Base-by-base conservation (phyloP, 53 echinoderm and acorn worm genomes). In the Temnopleurus reevesii region DNA sequence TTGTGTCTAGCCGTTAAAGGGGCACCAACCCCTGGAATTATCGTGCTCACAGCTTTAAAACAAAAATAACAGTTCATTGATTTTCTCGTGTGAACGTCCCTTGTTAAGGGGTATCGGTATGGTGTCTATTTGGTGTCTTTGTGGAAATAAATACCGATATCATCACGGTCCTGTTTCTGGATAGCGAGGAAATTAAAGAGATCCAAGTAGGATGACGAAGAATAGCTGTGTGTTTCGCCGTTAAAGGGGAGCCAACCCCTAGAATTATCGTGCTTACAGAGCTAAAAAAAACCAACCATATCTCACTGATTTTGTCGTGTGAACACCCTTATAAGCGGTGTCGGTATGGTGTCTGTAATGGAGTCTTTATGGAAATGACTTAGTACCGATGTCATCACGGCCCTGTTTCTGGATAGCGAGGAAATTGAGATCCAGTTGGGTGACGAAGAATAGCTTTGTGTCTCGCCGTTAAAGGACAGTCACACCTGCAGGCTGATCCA, bases 121-220 rank as follows among this genome's bases (percentile, higher is more conserved):
- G n/a, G 36, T 19, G 71, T 38, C 71, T 71, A 18, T 71, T 38
- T 71, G 71, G 71, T 38, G 41, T 0, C n/a, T 38, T 36, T 36
- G 27, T 36, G 71, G 71, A 71, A 71, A 71, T 71, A 41, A 41
- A 41, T 21, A 41, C 12, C 41, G 71, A 71, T 41, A 41, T 41
- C 71, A 71, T 71, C 71, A 71, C 4, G 71, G 38, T 12, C 41
- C 38, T 36, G 21, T 71, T 56, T 71, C 71, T 71, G 21, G 71
- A 71, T 71, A 71, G 71, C 19, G 34, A 36, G 71, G 71, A 71
- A 41, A 71, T 71, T 71, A 41, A 71, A 71, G 8, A 21, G 71
- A 71, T 71, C 71, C 71, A 71, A 19, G n/a, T 8, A 60, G 10
- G 56, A 56, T 56, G 56, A 56, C 56, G 56, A 56, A 21, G 60